A percentile compares a stretch with the other conserved stretches of the same genome.
Evolutionary conservation across 2,797 vertebrate species (phyloP).

Genomic region (Staurois parvus): DNA sequence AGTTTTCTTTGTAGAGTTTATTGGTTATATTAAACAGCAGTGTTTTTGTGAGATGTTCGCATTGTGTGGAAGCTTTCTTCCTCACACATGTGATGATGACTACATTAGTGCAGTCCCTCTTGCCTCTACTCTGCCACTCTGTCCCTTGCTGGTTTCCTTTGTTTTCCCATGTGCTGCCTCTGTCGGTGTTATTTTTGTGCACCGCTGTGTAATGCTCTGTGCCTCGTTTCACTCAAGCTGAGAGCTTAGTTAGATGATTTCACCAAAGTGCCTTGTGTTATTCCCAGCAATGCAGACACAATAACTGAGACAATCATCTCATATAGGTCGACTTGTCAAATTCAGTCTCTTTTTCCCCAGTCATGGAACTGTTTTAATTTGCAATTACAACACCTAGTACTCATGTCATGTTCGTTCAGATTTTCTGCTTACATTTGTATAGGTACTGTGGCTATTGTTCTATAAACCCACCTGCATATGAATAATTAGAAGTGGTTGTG

Average conservation of each 20-base stretch:
- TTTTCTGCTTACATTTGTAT: neutral
- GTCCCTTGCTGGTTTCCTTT: conserved; percentile 11
- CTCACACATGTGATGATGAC: conserved; percentile 8
- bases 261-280: conserved; percentile 27
- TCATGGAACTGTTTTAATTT: conserved; percentile 25
- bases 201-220: conserved; percentile 33
- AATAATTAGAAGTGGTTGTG: too few species aligned
- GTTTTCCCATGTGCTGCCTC: conserved; percentile 17
- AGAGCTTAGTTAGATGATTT: conserved; percentile 38
- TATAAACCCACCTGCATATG: too few species aligned
- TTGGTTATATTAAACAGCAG: neutral
- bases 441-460: too few species aligned
- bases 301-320: conserved; percentile 17
- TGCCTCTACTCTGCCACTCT: neutral
- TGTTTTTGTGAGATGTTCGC: neutral
- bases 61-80: neutral
- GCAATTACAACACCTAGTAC: conserved; percentile 3
- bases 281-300: conserved; percentile 31
- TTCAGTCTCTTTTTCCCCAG: conserved; percentile 8
- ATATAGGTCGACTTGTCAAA: conserved; percentile 4
- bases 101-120: conserved; percentile 19
- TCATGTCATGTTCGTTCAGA: neutral
- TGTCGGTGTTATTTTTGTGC: conserved; percentile 7
- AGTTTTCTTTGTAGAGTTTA: too few species aligned
- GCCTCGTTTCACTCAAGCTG: conserved; percentile 23